phyloP scores from a whole-genome alignment of 2,888 invertebrate genomes.

The Altica lythri region DNA sequence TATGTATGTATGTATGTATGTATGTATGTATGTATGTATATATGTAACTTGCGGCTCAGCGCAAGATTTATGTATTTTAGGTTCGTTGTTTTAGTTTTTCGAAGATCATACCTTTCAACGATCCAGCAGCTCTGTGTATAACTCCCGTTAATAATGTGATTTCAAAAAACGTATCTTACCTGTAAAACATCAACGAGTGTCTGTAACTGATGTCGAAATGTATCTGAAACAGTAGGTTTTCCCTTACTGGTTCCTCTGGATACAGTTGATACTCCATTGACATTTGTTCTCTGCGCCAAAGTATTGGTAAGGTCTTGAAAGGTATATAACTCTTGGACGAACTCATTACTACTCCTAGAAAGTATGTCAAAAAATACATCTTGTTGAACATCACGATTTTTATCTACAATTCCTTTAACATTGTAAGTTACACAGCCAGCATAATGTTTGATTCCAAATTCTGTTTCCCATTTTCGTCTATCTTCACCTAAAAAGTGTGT shows the following conservation, averaged over 20 bases:
- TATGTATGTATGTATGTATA: too few relatives aligned
- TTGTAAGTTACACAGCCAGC: constrained; percentile 86
- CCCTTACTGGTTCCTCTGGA: constrained; percentile 87
- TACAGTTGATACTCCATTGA: constrained; percentile 63
- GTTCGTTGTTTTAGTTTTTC: too few relatives aligned
- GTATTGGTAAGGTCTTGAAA: constrained; percentile 62
- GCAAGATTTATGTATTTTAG: too few relatives aligned
- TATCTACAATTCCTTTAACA: constrained; percentile 85
- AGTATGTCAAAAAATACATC: constrained; percentile 91
- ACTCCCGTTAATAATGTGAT: too few relatives aligned
- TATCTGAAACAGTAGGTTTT: constrained; percentile 87
- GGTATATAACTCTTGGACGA: constrained; percentile 76
- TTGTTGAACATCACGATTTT: constrained; percentile 91
- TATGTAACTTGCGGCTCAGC: too few relatives aligned
- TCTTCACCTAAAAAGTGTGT: constrained; percentile 67
- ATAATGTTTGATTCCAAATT: constrained; percentile 88
- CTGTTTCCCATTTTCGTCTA: constrained; percentile 85
- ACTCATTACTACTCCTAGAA: constrained; percentile 80
- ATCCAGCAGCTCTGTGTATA: too few relatives aligned
- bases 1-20: too few relatives aligned
- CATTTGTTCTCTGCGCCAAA: constrained; percentile 41
- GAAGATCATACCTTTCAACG: too few relatives aligned
- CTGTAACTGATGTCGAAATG: constrained; percentile 85
- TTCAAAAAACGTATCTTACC: too few relatives aligned
- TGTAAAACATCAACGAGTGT: constrained; percentile 88